Evolutionary conservation across 2,888 invertebrate species (phyloP).

Genomic region (Chrysolina oricalcia): DNA sequence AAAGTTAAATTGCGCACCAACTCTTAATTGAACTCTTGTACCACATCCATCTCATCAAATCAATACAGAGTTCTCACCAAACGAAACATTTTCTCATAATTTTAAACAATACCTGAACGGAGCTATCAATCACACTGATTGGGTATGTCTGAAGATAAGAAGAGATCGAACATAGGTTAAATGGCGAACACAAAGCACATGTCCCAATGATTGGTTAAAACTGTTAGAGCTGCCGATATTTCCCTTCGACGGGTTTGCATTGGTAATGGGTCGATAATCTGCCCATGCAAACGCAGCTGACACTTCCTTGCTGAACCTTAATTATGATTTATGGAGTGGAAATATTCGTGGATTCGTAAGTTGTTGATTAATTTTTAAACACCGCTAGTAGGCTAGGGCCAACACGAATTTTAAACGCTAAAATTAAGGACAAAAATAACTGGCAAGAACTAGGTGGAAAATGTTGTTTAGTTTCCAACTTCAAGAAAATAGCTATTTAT

Average conservation of each 20-base stretch:
- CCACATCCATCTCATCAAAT: neutral
- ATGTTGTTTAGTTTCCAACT: too few species aligned
- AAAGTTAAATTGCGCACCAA: too few species aligned
- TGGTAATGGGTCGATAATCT: neutral
- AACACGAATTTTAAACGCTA: too few species aligned
- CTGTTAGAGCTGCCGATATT: neutral
- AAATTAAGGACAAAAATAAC: too few species aligned
- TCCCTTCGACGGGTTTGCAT: slow-evolving; percentile 4
- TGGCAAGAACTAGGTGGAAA: too few species aligned
- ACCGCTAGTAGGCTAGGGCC: neutral
- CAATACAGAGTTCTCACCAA: neutral
- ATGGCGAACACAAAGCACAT: slow-evolving; percentile 13
- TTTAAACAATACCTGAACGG: neutral
- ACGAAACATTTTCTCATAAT: neutral
- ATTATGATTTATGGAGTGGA: slow-evolving; percentile 20
- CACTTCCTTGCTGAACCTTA: slow-evolving; percentile 1
- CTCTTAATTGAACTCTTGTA: too few species aligned
- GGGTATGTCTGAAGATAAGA: slow-evolving; percentile 3
- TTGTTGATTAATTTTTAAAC: neutral
- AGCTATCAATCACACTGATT: slow-evolving; percentile 11
- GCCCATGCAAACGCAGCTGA: slow-evolving; percentile 1
- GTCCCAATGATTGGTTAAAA: slow-evolving; percentile 18
- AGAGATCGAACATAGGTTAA: slow-evolving; percentile 13
- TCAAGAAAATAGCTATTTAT: too few species aligned
- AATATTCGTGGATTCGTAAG: neutral